These are phyloP conservation scores for Tinea semifulvella DNA, from an alignment of 2,888 invertebrate species.

Conservation along the genomic window DNA sequence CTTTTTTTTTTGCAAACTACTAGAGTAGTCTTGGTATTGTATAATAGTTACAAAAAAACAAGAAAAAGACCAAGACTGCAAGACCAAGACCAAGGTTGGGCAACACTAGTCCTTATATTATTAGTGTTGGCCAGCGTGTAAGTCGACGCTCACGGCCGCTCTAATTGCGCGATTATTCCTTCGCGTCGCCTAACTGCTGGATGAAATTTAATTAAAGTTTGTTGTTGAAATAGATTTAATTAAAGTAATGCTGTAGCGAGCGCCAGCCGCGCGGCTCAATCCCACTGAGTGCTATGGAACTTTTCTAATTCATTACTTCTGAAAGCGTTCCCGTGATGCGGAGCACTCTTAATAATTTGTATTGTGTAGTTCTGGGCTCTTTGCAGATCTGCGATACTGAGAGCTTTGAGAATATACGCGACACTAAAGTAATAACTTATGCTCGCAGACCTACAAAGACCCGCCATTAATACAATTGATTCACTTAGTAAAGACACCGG, in stretches of 20 bases:
- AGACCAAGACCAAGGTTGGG: no score
- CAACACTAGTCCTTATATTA: no score
- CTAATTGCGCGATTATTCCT: conserved; percentile 68
- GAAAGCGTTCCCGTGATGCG: conserved; percentile 65
- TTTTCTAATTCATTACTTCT: conserved; percentile 68
- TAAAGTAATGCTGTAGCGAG: conserved; percentile 67
- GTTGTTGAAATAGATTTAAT: conserved; percentile 71
- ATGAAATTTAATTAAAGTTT: conserved; percentile 70
- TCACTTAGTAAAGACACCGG: no score
- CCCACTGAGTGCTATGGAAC: conserved; percentile 66
- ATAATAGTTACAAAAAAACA: no score
- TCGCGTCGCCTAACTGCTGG: conserved; percentile 66
- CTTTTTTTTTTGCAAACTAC: no score
- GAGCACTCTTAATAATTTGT: conserved; percentile 67
- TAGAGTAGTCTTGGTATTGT: no score
- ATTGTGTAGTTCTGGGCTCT: conserved; percentile 57
- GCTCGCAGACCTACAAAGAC: no score
- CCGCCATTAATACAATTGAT: no score
- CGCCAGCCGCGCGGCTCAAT: conserved; percentile 51
- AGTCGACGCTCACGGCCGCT: conserved; percentile 66
- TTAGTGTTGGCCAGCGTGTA: no score
- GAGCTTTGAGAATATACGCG: background rate
- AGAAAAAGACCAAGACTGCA: no score
- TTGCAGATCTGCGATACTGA: conserved; percentile 23
- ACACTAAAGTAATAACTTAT: background rate